These are phyloP conservation scores for Syngnathoides biaculeatus DNA, from an alignment of 2,113 vertebrate species.

Conservation along the genomic window DNA sequence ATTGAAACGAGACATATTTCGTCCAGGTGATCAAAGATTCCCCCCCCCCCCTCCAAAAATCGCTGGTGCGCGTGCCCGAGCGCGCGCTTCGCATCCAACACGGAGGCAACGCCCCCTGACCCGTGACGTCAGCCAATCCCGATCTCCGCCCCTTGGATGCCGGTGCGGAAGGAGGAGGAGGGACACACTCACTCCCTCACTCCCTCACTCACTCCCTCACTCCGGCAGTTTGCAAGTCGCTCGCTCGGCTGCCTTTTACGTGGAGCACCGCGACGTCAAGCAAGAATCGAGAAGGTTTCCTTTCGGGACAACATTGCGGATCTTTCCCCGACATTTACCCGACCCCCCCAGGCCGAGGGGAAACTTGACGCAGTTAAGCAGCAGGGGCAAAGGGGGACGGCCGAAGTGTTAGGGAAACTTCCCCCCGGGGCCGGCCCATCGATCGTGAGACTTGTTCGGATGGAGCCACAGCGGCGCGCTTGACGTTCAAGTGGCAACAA, in stretches of 20 bases:
- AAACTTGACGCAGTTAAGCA: conserved; percentile 35
- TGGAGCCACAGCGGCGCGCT: conserved; percentile 54
- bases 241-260: not conserved
- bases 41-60: too few species aligned
- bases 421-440: conserved; percentile 29
- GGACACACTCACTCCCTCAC: not conserved
- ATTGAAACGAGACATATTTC: too few species aligned
- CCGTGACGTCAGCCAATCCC: conserved; percentile 65
- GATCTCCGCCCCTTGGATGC: conserved; percentile 56
- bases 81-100: not conserved
- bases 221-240: not conserved
- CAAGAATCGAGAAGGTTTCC: too few species aligned
- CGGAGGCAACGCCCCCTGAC: conserved; percentile 53
- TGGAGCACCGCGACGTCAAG: not conserved
- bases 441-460: conserved; percentile 36
- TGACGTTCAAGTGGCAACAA: not conserved
- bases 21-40: too few species aligned
- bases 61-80: conserved; percentile 23
- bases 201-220: not conserved
- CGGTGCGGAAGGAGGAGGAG: conserved; percentile 23
- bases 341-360: not conserved
- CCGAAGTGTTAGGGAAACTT: conserved; percentile 55
- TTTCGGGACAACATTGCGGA: not conserved
- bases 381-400: conserved; percentile 1
- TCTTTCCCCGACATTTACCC: not conserved